Base-by-base conservation (phyloP, 2,888 invertebrate species). In the Acronicta alni region DNA sequence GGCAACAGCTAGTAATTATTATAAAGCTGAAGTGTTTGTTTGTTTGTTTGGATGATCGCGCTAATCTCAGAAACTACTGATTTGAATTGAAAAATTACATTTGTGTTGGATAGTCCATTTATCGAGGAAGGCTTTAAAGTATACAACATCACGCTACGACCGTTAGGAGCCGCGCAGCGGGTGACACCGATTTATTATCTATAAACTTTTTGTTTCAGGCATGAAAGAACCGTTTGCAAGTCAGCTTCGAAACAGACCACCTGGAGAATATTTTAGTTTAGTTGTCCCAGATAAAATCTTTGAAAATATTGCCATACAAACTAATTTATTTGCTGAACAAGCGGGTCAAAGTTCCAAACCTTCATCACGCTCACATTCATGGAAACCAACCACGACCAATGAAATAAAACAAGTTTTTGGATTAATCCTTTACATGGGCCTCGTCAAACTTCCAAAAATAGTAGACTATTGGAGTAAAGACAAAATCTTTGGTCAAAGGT, bases 391-490 rank as follows among this genome's bases (percentile, higher is more conserved):
- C 16, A 17, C 17, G 12, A 45, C 15, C 18, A 17, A 45, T 45
- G 38, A 54, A 45, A 32, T 54, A n/a, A 45, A 54, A 32, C 10
- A 14, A 20, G 10, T 54, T 17, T 38, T 38, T 54, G 53, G 45
- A 35, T 18, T 45, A 8, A 54, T 54, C 26, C 32, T 44, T n/a
- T 44, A 53, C 37, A 53, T 37, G 53, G 51, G 51, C 16, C 51
- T 51, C 12, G 38, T 42, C n/a, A 42, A 42, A 51, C 42, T 51
- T 20, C 52, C 52, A 20, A 30, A 51, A 43, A 35, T 52, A 52
- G 14, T 35, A 9, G 14, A 35, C 23, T 44, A 23, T 8, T 23
- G 43, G 43, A 53, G 52, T 23, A 52, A 15, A 53, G 52, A 53
- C 43, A 53, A 15, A 15, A 30, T 55, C n/a, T 46, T 39, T 15